Evolutionary conservation across 1,140 invertebrate genomes (phyloP), one percentile per base, ranked within the genome.

Genomic region (Globodera rostochiensis): DNA sequence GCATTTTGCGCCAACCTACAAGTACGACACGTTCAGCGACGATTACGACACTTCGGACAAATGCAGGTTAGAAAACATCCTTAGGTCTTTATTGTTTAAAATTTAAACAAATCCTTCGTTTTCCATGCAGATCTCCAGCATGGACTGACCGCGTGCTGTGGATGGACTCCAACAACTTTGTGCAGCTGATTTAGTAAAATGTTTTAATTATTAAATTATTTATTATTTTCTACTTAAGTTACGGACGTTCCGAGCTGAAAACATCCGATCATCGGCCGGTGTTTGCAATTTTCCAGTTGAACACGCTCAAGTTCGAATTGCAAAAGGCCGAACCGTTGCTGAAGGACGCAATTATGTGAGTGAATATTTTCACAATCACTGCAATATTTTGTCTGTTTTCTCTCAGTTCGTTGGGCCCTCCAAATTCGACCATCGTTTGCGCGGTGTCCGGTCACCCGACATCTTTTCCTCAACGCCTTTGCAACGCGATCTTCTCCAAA

Each of bases 11-110:
- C 98, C 98, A 3, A 99, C 97, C 0, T 99, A 99, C 90, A 99
- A 99, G 90, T 99, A 98, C 90, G 98, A 99, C 92, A 91, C 98
- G 57, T 98, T 98, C 90, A 97, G 95, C 88, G 95, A 98, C 91
- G 96, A 98, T 91, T 99, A 98, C 90, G 98, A 99, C 90, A 99
- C 97, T 0, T 98, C 96, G 90, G 98, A 99, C 90, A 99, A 99
- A 91, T 94, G 94, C 88, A 92, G 77, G 77, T 47, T n/a, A 8
- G 60, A 9, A 8, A 6, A 50, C 36, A 1, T 36, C 3, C 36
- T 36, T 36, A 36, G n/a, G 25, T 97, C 71, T 94, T 95, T 50
- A 67, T n/a, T 53, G 36, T 80, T 79, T 80, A 36, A 45, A 80
- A n/a, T n/a, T 46, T 7, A 19, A 8, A 25, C 53, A 21, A 25